phyloP scores from a whole-genome alignment of 2,113 vertebrate species.

The Chitala chitala region DNA sequence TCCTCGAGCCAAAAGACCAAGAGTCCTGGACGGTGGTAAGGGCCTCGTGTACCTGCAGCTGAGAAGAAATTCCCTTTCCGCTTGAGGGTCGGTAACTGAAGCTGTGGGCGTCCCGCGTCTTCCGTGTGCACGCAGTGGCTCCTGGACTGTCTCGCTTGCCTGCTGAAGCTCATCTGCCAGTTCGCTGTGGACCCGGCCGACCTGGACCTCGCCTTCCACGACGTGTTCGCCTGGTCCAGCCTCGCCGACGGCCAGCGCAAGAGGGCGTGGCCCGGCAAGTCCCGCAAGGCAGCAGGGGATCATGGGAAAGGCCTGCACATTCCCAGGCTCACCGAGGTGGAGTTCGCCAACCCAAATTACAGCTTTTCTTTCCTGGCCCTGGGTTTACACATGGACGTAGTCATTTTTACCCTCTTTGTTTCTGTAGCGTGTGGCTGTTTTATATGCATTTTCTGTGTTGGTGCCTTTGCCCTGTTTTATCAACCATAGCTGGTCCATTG shows the following conservation, averaged over 20 bases:
- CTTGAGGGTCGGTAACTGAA: too few species aligned
- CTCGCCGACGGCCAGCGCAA: conserved; percentile 86
- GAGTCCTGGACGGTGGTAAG: conserved; percentile 97
- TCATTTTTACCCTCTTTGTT: neutral
- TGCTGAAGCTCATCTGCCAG: conserved; percentile 97
- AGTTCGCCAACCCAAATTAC: neutral
- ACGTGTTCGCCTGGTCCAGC: conserved; percentile 96
- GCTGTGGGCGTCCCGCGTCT: too few species aligned
- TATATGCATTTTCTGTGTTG: too few species aligned
- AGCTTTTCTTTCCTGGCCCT: conserved; percentile 1
- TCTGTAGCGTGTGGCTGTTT: neutral
- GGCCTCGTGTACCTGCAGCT: neutral
- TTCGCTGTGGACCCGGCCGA: conserved; percentile 96
- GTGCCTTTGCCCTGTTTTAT: too few species aligned
- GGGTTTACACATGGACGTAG: conserved; percentile 1
- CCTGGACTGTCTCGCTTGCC: conserved; percentile 93
- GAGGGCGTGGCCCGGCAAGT: conserved; percentile 88
- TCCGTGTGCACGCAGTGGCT: conserved; percentile 72
- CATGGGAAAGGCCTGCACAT: conserved; percentile 92
- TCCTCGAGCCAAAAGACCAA: conserved; percentile 91
- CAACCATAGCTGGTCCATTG: too few species aligned
- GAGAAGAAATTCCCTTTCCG: too few species aligned
- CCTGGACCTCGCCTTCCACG: conserved; percentile 92
- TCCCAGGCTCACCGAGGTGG: conserved; percentile 90
- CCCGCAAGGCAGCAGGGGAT: conserved; percentile 84